A percentile compares a stretch with the other conserved stretches of the same genome.
phyloP scores from a whole-genome alignment of 2,113 vertebrate species.

The Prolemur simus region DNA sequence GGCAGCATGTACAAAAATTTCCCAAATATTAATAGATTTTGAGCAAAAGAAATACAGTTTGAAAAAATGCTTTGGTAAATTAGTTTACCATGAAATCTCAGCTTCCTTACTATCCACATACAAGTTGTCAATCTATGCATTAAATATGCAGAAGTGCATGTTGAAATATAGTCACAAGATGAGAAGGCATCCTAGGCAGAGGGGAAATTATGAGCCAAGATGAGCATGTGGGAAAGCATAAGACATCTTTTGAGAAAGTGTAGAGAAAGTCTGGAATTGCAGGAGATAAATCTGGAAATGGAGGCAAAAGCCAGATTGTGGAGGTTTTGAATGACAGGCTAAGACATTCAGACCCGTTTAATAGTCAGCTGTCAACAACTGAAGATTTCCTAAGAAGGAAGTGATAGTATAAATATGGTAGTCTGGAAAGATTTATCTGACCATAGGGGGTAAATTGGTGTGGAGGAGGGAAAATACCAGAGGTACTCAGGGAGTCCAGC shows the following conservation, averaged over 20 bases:
- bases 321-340: conserved; percentile 31
- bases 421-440: background rate
- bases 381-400: background rate
- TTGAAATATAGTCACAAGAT: background rate
- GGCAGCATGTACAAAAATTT: background rate
- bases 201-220: conserved; percentile 7
- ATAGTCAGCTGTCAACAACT: background rate
- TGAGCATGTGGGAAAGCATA: conserved; percentile 56
- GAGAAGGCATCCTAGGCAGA: background rate
- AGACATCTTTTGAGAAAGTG: conserved; percentile 26
- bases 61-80: conserved; percentile 13
- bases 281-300: conserved; percentile 36
- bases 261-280: conserved; percentile 22
- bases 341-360: background rate
- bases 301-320: background rate
- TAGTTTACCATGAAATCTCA: background rate
- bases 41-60: background rate
- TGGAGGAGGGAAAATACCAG: background rate
- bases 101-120: background rate
- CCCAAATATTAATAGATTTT: background rate
- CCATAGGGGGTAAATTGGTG: background rate
- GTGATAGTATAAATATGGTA: background rate
- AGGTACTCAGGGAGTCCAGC: background rate
- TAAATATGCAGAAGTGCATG: background rate
- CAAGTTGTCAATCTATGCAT: background rate